Percentiles rank a stretch among this genome's conserved stretches.
Evolutionary conservation across 2,888 invertebrate species (phyloP).

Genomic region (Lycocerus yunnanus): DNA sequence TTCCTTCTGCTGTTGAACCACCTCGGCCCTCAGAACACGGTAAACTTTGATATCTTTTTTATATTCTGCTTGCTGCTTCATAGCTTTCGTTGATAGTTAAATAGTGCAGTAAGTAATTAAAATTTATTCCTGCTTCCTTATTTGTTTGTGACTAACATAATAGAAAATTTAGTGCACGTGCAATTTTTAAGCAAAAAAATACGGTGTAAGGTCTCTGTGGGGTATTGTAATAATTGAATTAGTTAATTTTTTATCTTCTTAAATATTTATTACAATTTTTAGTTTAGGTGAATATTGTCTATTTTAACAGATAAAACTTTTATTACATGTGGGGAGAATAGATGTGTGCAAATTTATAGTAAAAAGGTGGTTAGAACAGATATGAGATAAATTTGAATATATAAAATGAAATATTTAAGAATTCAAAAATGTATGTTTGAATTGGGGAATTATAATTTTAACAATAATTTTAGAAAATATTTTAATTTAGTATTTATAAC

Average conservation of each 20-base stretch:
- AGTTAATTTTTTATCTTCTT: background rate
- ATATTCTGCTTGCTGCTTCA: slow-evolving; percentile 33
- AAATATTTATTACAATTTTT: background rate
- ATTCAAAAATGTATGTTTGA: background rate
- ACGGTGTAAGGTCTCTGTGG: background rate
- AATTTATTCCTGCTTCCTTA: background rate
- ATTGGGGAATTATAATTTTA: background rate
- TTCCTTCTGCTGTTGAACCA: slow-evolving; percentile 56
- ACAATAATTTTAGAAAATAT: background rate
- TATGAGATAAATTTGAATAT: background rate
- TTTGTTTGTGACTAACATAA: background rate
- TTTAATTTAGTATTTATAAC: too few relatives aligned
- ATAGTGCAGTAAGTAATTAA: background rate
- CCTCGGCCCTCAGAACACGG: slow-evolving; percentile 53
- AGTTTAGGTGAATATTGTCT: background rate
- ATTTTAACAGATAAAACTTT: background rate
- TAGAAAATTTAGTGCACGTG: background rate
- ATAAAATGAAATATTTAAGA: background rate
- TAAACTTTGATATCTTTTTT: slow-evolving; percentile 48
- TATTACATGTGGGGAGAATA: background rate
- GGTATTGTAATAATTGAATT: background rate
- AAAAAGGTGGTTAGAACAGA: background rate
- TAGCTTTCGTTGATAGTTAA: slow-evolving; percentile 37
- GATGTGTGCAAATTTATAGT: background rate
- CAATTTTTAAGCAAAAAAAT: background rate